Evolutionary conservation across 2,888 invertebrate genomes (phyloP), one percentile per base, ranked within the genome.

Genomic region (Agelastica alni): DNA sequence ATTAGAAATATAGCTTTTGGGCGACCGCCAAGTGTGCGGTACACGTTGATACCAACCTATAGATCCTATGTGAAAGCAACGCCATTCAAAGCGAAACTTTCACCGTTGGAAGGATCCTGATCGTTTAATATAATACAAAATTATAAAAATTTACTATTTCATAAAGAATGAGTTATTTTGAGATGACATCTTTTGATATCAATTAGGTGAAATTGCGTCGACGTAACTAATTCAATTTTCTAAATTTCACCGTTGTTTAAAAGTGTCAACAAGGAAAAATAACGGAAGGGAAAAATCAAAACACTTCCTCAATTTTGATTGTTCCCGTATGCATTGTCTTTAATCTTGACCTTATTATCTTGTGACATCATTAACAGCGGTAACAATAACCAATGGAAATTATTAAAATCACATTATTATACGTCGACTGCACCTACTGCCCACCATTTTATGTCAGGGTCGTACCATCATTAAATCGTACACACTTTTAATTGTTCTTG

Each of bases 341-440:
- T 49, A 66, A 63, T 66, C 66, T 66, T 66, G 66, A 66, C 66
- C 66, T 66, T 63, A 64, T 64, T 66, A 64, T 66, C 63, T 60
- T 64, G 61, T 66, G 63, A 66, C 66, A 66, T 64, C 64, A 63
- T 62, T 64, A 63, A 39, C 34, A 6, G 45, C 52, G 37, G 53
- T 58, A 59, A 66, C 63, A 66, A 63, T 62, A 62, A 39, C 18
- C 61, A 53, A 53, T 52, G 49, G 51, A 63, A 63, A 63, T 61
- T 63, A 63, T 66, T 65, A 60, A 65, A 64, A 63, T 59, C 53
- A 56, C 58, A 62, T 63, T 63, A 63, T 59, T 48, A 36, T 48
- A 64, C 61, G 61, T 55, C 51, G 62, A 61, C 65, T 65, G 63
- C 65, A 62, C 65, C 65, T 62, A 59, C 63, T 49, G 49, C 56